Evolutionary conservation across 2,888 invertebrate genomes (phyloP), one percentile per base, ranked within the genome.

Genomic region (Pemphredon lugubris): DNA sequence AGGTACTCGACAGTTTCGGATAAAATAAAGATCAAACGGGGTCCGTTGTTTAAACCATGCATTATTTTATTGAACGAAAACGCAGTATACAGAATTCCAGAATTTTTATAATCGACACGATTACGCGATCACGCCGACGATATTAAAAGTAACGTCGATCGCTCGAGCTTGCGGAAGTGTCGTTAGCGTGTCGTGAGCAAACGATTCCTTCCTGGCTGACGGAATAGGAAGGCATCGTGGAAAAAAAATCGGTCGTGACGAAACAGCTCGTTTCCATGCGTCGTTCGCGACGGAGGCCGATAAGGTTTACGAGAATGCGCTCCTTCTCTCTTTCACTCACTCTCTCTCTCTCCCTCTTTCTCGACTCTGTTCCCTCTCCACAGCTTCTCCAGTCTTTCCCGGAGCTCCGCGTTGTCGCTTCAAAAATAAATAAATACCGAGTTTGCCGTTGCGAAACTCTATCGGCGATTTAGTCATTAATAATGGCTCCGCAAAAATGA

Each of bases 251-350:
- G 70, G 50, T 70, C 71, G 60, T 63, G 72, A 68, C 71, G 72
- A 64, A 82, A 74, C 66, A 70, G 70, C 69, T 68, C 67, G 73
- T 81, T 83, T 77, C 75, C 74, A 74, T 71, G 82, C 75, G 71
- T 64, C 79, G 76, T 77, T 81, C 73, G 74, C 69, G 64, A 73
- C 72, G 61, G 20, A n/a, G 21, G 39, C 48, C 60, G 83, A 83
- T 83, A 83, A 83, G 73, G 69, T 80, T 82, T 78, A 83, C 79
- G 83, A 83, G 80, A 66, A 37, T n/a, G 7, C 20, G 48, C 42
- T 55, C 48, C 48, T 44, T 45, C 40, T 40, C 59, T 45, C 57
- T 37, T 32, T 23, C 26, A 32, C 1, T 2, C 16, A 6, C 6
- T 18, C 16, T 40, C 16, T 11, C 40, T 16, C 16, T 34, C 9